Evolutionary conservation across 2,113 vertebrate species (phyloP), one percentile per base, ranked within the genome.

Genomic region (Serilophus lunatus): DNA sequence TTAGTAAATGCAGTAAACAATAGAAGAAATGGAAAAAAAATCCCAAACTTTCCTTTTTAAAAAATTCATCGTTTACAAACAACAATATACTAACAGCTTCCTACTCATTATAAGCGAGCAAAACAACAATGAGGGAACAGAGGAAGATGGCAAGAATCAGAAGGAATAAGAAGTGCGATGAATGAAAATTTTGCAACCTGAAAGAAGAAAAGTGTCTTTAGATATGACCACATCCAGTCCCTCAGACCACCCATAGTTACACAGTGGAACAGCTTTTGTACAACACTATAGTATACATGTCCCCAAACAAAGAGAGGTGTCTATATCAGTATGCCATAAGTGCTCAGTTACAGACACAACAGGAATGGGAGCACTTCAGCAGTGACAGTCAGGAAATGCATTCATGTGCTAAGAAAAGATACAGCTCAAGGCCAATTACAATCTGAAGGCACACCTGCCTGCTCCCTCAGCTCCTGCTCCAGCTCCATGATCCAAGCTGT

Each of bases 361-460:
- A 66, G 74, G 68, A 96, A 91, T 65, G 50, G 77, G 60, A 87
- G 35, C 59, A 76, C 66, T 94, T 79, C 79, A 93, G 60, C 82
- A 77, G 36, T n/a, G 49, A 57, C 74, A 72, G 35, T 54, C 31
- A 2, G 51, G 36, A 35, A 63, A 47, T 51, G 23, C 6, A 3
- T 91, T 88, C 50, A 29, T 31, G 19, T 3, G 31, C 59, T 26
- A 19, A 19, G 59, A 88, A 95, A 94, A 88, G 38, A 42, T 91
- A 51, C 59, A 90, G 63, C 68, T 94, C 76, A 94, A 94, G 76
- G 82, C 65, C 69, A 94, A 90, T 88, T 92, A 75, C 64, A 90
- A 56, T 92, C 80, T 96, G 72, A 93, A 92, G 90, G 68, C 56
- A 82, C 60, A 60, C 44, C 35, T 2, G 13, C 66, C 86, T 79